Conservation (phyloP, 2,888 invertebrate species). For the Chalcosyrphus nemorum region DNA sequence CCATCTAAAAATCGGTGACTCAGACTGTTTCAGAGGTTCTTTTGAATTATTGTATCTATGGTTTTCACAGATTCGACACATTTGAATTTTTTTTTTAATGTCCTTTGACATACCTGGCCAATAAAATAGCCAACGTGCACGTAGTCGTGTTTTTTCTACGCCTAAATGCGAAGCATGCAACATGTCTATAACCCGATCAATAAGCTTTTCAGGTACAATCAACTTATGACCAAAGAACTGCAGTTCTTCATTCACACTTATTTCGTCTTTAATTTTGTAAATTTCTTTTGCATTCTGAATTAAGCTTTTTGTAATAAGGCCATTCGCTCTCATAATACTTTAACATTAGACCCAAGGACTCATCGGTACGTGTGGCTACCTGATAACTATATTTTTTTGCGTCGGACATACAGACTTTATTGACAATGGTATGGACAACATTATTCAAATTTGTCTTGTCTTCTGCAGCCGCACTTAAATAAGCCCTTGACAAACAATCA, state of each 20-base stretch:
- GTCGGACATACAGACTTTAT: slow-evolving; percentile 45
- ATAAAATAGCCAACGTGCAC: slow-evolving; percentile 75
- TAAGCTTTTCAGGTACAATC: slow-evolving; percentile 70
- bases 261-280: slow-evolving; percentile 39
- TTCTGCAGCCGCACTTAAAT: slow-evolving; percentile 37
- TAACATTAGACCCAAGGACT: slow-evolving; percentile 19
- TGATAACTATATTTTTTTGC: slow-evolving; percentile 27
- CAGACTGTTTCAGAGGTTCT: not conserved
- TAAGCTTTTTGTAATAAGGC: not conserved
- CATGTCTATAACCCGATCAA: slow-evolving; percentile 67
- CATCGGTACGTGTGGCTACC: slow-evolving; percentile 18
- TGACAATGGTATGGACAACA: slow-evolving; percentile 59
- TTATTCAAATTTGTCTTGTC: slow-evolving; percentile 21
- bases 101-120: too few species aligned
- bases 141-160: slow-evolving; percentile 75
- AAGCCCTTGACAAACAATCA: slow-evolving; percentile 69
- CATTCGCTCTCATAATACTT: slow-evolving; percentile 5
- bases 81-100: not conserved
- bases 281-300: not conserved
- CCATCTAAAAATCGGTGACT: not conserved
- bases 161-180: slow-evolving; percentile 77
- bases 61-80: not conserved
- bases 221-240: slow-evolving; percentile 57
- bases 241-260: slow-evolving; percentile 45
- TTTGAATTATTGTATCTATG: not conserved